Evolutionary conservation across 2,888 invertebrate genomes (phyloP), one percentile per base, ranked within the genome.

Genomic region (Drosophila histrio): DNA sequence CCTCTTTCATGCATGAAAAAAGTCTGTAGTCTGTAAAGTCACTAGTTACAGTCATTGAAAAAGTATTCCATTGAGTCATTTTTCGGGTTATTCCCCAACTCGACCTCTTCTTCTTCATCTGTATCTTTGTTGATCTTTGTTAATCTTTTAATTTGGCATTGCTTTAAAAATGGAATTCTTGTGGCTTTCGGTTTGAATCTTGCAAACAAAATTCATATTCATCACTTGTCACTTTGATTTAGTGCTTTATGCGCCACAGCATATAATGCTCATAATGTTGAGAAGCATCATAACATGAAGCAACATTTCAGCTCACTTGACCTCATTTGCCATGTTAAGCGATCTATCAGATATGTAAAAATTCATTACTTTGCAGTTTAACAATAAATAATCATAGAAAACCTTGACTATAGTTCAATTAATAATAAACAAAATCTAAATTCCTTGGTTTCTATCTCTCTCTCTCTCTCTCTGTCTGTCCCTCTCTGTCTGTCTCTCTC

Each of bases 321-420:
- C 79, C 85, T 79, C 65, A 65, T 75, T 84, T 49, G 63, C 24
- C 53, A 54, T 53, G 70, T 64, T 52, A 32, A 53, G 54, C 32
- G 54, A 67, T 63, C 63, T 52, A 28, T 43, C 17, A 22, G 24
- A 43, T 60, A 76, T 72, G 66, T 72, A 70, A 79, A 75, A 44
- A 41, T 32, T 62, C 34, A 79, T 70, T 62, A 59, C 57, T 36
- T 44, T 15, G 49, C 50, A 57, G 50, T 44, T 49, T 34, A 24
- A 26, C 46, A 58, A 24, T 17, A 30, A 39, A 41, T 41, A 43
- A 52, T 28, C 38, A 22, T 43, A 28, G 26, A 44, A 59, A 84
- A 52, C 87, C 87, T 83, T 87, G 87, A 75, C 82, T 84, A 57
- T 62, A 54, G 82, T 87, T 83, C 82, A 83, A 84, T 83, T 84